Conservation (phyloP, 92 coral and sea anemone species). For the Porites divaricata region DNA sequence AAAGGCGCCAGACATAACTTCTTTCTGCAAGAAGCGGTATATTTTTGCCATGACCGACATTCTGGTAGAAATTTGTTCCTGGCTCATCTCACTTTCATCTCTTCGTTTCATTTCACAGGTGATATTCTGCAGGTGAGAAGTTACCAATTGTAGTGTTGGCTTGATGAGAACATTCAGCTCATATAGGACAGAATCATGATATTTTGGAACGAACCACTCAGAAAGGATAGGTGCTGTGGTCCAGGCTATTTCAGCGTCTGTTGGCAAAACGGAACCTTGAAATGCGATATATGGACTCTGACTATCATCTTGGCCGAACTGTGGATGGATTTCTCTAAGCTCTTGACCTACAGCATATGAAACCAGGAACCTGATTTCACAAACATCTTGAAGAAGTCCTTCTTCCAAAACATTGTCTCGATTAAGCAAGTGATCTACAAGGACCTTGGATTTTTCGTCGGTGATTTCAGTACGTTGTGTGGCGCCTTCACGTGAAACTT, state of each 20-base stretch:
- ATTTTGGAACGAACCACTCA: neutral
- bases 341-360: conserved; percentile 1
- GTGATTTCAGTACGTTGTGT: neutral
- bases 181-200: neutral
- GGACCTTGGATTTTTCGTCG: conserved; percentile 24
- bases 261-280: conserved; percentile 39
- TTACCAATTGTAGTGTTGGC: conserved; percentile 67
- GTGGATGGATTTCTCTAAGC: conserved; percentile 35
- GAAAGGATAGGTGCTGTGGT: conserved; percentile 67
- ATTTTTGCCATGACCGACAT: conserved; percentile 56
- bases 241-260: conserved; percentile 52
- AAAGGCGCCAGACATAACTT: neutral
- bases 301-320: conserved; percentile 20
- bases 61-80: neutral
- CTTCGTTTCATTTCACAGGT: conserved; percentile 30
- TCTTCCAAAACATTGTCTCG: conserved; percentile 20
- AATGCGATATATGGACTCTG: conserved; percentile 47
- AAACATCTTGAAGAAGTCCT: conserved; percentile 22
- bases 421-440: conserved; percentile 34
- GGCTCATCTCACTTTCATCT: neutral
- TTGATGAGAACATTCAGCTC: neutral
- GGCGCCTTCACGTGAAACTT: conserved; percentile 55
- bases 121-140: conserved; percentile 65
- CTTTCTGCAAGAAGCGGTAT: conserved; percentile 47
- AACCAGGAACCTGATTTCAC: conserved; percentile 45